Conservation (phyloP, 2,888 invertebrate species). For the Cerastis leucographa region DNA sequence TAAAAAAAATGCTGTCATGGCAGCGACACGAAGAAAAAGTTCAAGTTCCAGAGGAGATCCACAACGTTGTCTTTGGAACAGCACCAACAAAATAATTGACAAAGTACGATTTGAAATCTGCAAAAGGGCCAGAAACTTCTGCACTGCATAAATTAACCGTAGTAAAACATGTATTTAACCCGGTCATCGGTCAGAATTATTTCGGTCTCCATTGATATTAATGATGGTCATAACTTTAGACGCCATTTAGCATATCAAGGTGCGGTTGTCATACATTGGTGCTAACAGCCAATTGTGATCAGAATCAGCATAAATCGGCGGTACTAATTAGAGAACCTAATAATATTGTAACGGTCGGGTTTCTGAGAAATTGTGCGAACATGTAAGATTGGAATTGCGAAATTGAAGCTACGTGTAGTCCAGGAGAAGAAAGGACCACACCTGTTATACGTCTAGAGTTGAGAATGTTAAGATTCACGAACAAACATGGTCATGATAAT, state of each 20-base stretch:
- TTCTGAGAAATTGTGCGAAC: conserved; percentile 23
- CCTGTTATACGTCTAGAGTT: neutral
- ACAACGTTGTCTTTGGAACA: neutral
- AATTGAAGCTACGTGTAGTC: conserved; percentile 47
- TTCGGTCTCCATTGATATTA: conserved; percentile 52
- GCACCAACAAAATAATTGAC: neutral
- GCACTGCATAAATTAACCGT: neutral
- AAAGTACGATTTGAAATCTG: neutral
- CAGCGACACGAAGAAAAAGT: neutral
- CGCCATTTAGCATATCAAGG: conserved; percentile 56
- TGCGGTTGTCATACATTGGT: conserved; percentile 61
- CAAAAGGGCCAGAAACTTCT: conserved; percentile 1
- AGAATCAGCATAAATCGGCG: conserved; percentile 47
- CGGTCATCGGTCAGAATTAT: conserved; percentile 29
- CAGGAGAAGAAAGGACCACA: conserved; percentile 20
- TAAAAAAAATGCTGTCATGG: neutral
- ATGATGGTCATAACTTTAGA: conserved; percentile 46
- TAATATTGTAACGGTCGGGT: conserved; percentile 22
- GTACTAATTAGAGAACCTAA: conserved; percentile 51
- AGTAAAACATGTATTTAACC: conserved; percentile 32
- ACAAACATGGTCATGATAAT: conserved; percentile 3
- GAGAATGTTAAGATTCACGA: conserved; percentile 4
- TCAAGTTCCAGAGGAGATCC: neutral
- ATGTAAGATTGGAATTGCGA: conserved; percentile 10
- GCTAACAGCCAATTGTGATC: conserved; percentile 61